Conservation (phyloP, 2,113 vertebrate species). For the Pionites leucogaster region DNA sequence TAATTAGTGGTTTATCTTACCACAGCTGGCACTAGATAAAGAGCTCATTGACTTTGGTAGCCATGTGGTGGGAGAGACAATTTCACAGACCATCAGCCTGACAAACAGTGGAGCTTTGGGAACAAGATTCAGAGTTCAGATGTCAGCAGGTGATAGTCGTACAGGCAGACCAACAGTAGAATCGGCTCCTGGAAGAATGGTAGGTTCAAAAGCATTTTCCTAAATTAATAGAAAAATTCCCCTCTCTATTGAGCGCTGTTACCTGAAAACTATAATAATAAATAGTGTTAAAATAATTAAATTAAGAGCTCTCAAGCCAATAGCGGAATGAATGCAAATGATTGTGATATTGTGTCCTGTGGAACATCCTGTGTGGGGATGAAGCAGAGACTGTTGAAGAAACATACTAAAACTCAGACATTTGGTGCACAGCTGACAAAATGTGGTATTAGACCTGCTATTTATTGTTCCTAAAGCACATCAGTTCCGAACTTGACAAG, state of each 20-base stretch:
- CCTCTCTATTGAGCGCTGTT: not conserved
- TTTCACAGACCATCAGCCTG: constrained; percentile 83
- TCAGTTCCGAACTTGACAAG: not conserved
- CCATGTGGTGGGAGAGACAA: constrained; percentile 86
- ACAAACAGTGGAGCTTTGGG: constrained; percentile 87
- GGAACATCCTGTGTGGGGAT: not conserved
- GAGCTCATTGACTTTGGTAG: constrained; percentile 87
- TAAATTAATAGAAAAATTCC: not conserved
- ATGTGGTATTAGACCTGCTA: not conserved
- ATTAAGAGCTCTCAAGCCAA: not conserved
- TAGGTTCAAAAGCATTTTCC: constrained; percentile 46
- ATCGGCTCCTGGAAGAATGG: constrained; percentile 20
- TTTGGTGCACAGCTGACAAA: not conserved
- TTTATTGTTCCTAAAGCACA: not conserved
- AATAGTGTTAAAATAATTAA: not conserved
- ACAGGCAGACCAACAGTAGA: not conserved
- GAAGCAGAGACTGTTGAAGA: not conserved
- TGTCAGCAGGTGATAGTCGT: constrained; percentile 7
- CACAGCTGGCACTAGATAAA: constrained; percentile 87
- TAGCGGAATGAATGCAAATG: not conserved
- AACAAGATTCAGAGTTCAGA: constrained; percentile 77
- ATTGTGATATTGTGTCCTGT: not conserved
- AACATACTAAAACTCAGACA: not conserved
- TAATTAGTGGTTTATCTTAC: constrained; percentile 40
- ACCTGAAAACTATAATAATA: not conserved